Percentiles rank a stretch among this genome's conserved stretches.
phyloP scores from a whole-genome alignment of 2,113 vertebrate species.

The Serinus canaria region DNA sequence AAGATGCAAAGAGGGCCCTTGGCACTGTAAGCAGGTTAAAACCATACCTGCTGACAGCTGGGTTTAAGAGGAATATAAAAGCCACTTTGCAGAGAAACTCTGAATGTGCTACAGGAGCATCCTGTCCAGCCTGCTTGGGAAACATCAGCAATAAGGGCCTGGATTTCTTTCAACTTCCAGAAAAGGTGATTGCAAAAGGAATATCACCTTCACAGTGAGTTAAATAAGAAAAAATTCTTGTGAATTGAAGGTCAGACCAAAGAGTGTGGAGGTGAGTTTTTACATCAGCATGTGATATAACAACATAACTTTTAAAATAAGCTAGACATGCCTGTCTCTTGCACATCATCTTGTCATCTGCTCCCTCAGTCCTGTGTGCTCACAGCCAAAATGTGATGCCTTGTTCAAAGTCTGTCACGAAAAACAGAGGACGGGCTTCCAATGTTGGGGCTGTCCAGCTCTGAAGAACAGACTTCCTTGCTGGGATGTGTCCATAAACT shows the following conservation, averaged over 20 bases:
- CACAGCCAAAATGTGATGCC: background rate
- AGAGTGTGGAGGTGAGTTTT: background rate
- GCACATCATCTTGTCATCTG: background rate
- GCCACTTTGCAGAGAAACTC: background rate
- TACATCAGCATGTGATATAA: background rate
- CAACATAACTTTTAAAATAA: background rate
- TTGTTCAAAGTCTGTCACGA: background rate
- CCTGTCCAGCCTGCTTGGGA: background rate
- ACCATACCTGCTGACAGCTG: background rate
- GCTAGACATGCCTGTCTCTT: background rate
- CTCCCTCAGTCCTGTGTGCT: background rate
- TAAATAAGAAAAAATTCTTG: background rate
- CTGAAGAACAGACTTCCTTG: background rate
- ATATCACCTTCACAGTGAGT: background rate
- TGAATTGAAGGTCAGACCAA: background rate
- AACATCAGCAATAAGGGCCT: background rate
- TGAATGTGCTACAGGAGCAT: background rate
- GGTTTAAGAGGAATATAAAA: background rate
- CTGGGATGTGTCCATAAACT: background rate
- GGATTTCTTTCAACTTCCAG: background rate
- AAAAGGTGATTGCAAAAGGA: background rate
- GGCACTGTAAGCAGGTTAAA: background rate
- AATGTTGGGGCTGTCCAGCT: background rate
- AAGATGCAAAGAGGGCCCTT: background rate
- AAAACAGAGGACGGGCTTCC: background rate